Evolutionary conservation across 2,113 vertebrate species (phyloP), one percentile per base, ranked within the genome.

Genomic region (Cheirogaleus medius): DNA sequence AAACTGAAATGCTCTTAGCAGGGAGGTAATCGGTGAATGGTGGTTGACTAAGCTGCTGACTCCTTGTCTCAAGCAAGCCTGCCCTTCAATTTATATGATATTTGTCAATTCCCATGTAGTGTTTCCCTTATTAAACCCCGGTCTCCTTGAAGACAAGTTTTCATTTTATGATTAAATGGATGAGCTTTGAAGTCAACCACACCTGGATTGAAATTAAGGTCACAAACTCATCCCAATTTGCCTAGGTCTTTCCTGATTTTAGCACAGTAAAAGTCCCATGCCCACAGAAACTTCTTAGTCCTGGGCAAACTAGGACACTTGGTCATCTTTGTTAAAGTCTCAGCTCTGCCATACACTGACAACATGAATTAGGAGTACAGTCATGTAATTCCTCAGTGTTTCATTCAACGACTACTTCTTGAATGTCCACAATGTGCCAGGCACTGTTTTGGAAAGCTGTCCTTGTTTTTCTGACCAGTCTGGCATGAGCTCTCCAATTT

Each of bases 391-490:
- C 2, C 23, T 64, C 32, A 52, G 58, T 47, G 39, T 92, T 95
- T 88, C 34, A 69, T 73, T 96, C 92, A 96, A 94, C 60, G 89
- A 37, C 56, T 37, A 47, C 32, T 76, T 84, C 63, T 81, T 42
- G 87, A 93, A 69, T 58, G 63, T 80, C 83, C 63, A 83, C 69
- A 66, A 29, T 54, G 44, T 76, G 44, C 56, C 87, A 64, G 44
- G 6, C 58, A 82, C 73, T 60, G 12, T 87, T 96, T 92, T 54
- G 60, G 82, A 84, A 86, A 83, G 2, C 8, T 63, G 44, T 74
- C 63, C 80, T 91, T 96, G 94, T 88, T 95, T 95, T 69, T 84
- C 83, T 87, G 91, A 56, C 69, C 58, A 80, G 9, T 37, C 34
- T 93, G 84, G 88, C 88, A 77, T 37, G 49, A 32, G 64, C 27